Conservation (phyloP, 2,888 invertebrate genomes). For the Meta bourneti region DNA sequence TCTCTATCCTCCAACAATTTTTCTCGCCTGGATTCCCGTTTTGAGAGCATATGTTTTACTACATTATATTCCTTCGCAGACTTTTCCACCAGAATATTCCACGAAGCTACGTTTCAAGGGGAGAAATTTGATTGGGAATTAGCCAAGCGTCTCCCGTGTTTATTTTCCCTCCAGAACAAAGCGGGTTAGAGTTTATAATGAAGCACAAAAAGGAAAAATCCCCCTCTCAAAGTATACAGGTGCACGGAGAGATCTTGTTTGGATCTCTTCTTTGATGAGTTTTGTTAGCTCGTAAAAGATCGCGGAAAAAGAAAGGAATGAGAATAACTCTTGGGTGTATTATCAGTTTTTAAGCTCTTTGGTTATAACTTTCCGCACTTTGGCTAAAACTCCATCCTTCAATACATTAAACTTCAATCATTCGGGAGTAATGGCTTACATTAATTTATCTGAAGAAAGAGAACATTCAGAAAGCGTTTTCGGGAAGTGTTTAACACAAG, state of each 20-base stretch:
- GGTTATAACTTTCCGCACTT: too few relatives aligned
- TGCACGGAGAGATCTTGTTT: not conserved
- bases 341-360: too few relatives aligned
- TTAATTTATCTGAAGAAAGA: too few relatives aligned
- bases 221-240: not conserved
- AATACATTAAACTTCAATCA: too few relatives aligned
- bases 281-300: not conserved
- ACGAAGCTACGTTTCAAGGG: not conserved
- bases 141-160: conserved; percentile 36
- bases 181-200: conserved; percentile 26
- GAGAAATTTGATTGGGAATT: conserved; percentile 38
- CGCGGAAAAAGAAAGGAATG: too few relatives aligned
- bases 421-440: too few relatives aligned
- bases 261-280: conserved; percentile 6
- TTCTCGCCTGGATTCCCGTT: conserved; percentile 37
- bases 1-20: conserved; percentile 11
- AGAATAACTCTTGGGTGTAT: too few relatives aligned
- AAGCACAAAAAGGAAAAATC: not conserved
- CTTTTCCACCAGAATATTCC: conserved; percentile 7
- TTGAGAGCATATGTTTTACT: conserved; percentile 36
- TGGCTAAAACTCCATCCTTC: too few relatives aligned
- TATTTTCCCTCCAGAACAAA: conserved; percentile 2
- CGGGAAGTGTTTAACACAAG: too few relatives aligned
- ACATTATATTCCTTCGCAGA: conserved; percentile 9
- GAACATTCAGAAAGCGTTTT: too few relatives aligned